Evolutionary conservation across 64 coral and sea anemone species (phyloP).

Genomic region (Pocillopora verrucosa): DNA sequence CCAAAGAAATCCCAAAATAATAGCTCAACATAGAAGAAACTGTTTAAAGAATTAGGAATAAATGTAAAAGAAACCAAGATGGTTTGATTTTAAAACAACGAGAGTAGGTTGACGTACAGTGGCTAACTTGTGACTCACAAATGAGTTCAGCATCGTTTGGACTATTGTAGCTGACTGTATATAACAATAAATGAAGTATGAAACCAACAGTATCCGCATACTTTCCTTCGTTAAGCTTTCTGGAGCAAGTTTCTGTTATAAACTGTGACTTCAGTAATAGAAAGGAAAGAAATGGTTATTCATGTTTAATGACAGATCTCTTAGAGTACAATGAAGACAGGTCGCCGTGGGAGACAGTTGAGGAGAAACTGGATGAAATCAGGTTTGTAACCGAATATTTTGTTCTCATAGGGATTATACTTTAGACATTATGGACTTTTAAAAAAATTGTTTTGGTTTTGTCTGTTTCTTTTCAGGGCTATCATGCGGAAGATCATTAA

Average conservation of each 20-base stretch:
- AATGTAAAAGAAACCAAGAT: no score
- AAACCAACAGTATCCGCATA: no score
- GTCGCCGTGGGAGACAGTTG: conserved; percentile 29
- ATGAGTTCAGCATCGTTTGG: no score
- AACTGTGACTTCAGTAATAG: no score
- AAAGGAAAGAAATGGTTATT: background rate
- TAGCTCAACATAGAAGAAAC: no score
- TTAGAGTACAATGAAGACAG: conserved; percentile 45
- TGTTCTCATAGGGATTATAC: background rate
- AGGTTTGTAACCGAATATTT: conserved; percentile 11
- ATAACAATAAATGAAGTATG: no score
- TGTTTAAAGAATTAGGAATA: no score
- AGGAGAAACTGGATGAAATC: conserved; percentile 53
- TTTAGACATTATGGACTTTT: background rate
- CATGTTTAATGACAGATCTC: conserved; percentile 2
- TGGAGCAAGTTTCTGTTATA: background rate
- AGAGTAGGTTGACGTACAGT: no score
- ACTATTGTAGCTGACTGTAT: no score
- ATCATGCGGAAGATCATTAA: conserved; percentile 64
- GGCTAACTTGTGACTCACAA: no score
- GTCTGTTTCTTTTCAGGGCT: conserved; percentile 9
- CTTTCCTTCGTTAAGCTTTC: background rate
- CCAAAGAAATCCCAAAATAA: no score
- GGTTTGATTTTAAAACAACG: no score
- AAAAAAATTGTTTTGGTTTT: background rate